These are phyloP conservation scores for Melikaiella ostensackeni DNA, from an alignment of 2,888 invertebrate genomes.

Conservation along the genomic window DNA sequence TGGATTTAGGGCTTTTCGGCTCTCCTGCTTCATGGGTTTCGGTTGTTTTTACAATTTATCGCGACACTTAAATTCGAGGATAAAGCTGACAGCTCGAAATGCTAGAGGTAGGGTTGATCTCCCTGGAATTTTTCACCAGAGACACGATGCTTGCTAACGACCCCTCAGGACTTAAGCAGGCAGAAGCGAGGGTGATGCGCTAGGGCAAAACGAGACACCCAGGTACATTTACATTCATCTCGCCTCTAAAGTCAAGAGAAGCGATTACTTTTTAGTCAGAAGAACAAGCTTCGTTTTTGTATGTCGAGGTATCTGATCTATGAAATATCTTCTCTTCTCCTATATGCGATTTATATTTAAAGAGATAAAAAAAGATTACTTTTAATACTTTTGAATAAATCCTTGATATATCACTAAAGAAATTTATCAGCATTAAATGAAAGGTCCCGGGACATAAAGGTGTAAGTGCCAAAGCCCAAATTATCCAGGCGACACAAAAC, in stretches of 20 bases:
- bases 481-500: too few species aligned
- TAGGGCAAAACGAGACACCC: not conserved
- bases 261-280: slow-evolving; percentile 19
- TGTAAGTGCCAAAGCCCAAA: too few species aligned
- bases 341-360: not conserved
- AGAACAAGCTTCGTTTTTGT: not conserved
- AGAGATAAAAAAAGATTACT: not conserved
- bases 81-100: slow-evolving; percentile 15
- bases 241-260: not conserved
- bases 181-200: not conserved
- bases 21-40: not conserved
- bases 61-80: slow-evolving; percentile 25
- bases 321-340: not conserved
- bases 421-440: too few species aligned
- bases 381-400: too few species aligned
- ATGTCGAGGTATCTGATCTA: not conserved
- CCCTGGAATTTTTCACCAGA: slow-evolving; percentile 27
- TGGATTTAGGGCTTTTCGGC: slow-evolving; percentile 1
- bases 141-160: slow-evolving; percentile 12
- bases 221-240: slow-evolving; percentile 38
- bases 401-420: too few species aligned
- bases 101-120: slow-evolving; percentile 11
- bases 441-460: too few species aligned
- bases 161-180: not conserved
- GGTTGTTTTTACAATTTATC: slow-evolving; percentile 25